Evolutionary conservation across 2,113 vertebrate species (phyloP), one percentile per base, ranked within the genome.

Genomic region (Pangasianodon hypophthalmus): DNA sequence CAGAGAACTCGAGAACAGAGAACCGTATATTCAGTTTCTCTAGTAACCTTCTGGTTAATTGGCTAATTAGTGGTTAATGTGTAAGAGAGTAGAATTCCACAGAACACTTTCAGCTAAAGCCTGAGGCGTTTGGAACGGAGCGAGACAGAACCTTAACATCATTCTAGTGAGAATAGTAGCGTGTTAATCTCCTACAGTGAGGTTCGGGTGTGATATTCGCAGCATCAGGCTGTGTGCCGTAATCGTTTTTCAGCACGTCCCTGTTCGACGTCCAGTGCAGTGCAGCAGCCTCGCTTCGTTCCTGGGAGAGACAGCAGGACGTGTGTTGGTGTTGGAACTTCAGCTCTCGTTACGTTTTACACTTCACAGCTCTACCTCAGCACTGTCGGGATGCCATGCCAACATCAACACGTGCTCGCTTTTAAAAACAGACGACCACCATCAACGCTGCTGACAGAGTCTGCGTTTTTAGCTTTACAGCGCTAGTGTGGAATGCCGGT

Each of bases 341-440:
- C 86, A 87, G 89, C 89, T 91, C 77, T 89, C 81, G 52, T 58
- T 84, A 48, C 44, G 37, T 79, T 87, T 86, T 84, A 86, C 60
- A 85, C 52, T 56, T 52, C 85, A 80, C 81, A 85, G 67, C 56
- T 80, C 60, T 19, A 29, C 58, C 58, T 50, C 84, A 56, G 56
- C 32, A 18, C 75, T 16, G 37, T 81, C 75, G 44, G 37, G 50
- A 37, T 3, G 24, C 64, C 83, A n/a, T 81, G 44, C 56, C 82
- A 79, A 85, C 54, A 58, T 69, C 52, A 88, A 67, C 87, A 86
- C 58, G 26, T 24, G 2, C 8, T 6, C 18, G 5, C 41, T 52
- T 64, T 67, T 50, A 50, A 37, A 81, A 50, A 52, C 26, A 80
- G 54, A 58, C 44, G 87, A 19, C 56, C 46, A 80, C 50, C 85